These are phyloP conservation scores for Phyllotreta striolata DNA, from an alignment of 2,888 invertebrate species.

Conservation along the genomic window DNA sequence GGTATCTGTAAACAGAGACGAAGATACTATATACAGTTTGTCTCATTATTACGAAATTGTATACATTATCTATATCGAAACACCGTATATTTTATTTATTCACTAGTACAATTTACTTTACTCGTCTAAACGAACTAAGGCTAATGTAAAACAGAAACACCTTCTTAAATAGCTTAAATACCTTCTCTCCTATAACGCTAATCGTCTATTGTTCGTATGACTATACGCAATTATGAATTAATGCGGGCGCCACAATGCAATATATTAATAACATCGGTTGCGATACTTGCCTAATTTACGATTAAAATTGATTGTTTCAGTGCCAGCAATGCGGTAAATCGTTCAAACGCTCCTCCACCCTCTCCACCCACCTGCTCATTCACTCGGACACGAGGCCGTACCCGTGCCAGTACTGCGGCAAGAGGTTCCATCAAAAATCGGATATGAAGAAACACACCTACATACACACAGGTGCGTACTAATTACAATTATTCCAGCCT, in stretches of 20 bases:
- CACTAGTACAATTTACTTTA: no score
- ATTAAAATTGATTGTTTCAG: conserved; percentile 40
- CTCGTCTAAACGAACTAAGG: no score
- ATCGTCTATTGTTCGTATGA: conserved; percentile 3
- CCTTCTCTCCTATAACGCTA: background rate
- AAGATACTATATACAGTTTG: no score
- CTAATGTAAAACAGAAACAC: background rate
- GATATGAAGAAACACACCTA: conserved; percentile 99
- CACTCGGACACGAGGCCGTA: conserved; percentile 97
- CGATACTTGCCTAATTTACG: conserved; percentile 8
- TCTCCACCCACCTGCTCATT: conserved; percentile 96
- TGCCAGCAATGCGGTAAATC: conserved; percentile 98
- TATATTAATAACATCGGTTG: conserved; percentile 2
- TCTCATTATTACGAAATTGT: no score
- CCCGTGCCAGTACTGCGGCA: conserved; percentile 98
- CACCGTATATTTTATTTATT: no score
- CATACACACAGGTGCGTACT: conserved; percentile 82
- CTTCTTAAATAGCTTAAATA: conserved; percentile 13
- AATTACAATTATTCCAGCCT: background rate
- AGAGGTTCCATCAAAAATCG: conserved; percentile 98
- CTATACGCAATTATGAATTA: no score
- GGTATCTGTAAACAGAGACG: no score
- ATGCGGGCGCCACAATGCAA: no score
- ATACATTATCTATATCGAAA: no score
- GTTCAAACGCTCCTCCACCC: conserved; percentile 94